Conservation (phyloP, 2,888 invertebrate species). For the Mallateleia sp. region DNA sequence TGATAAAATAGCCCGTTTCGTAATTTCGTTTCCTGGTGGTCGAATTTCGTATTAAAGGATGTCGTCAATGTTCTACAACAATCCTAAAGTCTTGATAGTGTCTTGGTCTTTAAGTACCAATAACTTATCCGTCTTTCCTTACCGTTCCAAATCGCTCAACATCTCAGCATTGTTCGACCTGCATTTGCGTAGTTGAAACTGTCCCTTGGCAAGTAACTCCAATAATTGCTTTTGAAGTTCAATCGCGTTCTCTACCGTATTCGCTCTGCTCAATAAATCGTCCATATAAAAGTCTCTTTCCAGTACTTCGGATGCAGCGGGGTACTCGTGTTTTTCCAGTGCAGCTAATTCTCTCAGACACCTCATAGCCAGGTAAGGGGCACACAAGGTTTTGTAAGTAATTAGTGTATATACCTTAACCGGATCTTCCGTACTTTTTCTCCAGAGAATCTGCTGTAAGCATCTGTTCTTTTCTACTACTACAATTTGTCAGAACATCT, state of each 20-base stretch:
- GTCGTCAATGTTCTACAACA: conserved; percentile 65
- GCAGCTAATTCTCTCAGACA: conserved; percentile 15
- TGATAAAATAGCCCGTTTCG: conserved; percentile 63
- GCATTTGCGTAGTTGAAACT: neutral
- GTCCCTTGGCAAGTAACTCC: conserved; percentile 1
- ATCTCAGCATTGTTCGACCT: conserved; percentile 28
- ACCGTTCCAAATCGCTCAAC: neutral
- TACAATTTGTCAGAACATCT: conserved; percentile 45
- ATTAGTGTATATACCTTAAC: conserved; percentile 37
- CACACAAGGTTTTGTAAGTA: conserved; percentile 39
- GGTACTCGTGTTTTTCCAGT: conserved; percentile 16
- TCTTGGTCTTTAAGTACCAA: conserved; percentile 49
- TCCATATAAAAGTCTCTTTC: conserved; percentile 78
- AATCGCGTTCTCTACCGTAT: conserved; percentile 66
- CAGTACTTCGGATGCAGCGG: conserved; percentile 70
- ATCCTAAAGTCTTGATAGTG: conserved; percentile 55
- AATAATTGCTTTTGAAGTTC: conserved; percentile 29
- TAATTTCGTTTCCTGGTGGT: neutral
- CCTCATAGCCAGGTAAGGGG: conserved; percentile 44
- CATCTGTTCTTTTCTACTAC: conserved; percentile 23
- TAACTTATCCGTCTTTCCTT: conserved; percentile 34
- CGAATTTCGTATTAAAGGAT: conserved; percentile 55
- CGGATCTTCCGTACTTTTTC: neutral
- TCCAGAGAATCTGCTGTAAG: conserved; percentile 52
- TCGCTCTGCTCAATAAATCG: conserved; percentile 18